phyloP scores from a whole-genome alignment of 2,888 invertebrate genomes.

The Cenopis cana region DNA sequence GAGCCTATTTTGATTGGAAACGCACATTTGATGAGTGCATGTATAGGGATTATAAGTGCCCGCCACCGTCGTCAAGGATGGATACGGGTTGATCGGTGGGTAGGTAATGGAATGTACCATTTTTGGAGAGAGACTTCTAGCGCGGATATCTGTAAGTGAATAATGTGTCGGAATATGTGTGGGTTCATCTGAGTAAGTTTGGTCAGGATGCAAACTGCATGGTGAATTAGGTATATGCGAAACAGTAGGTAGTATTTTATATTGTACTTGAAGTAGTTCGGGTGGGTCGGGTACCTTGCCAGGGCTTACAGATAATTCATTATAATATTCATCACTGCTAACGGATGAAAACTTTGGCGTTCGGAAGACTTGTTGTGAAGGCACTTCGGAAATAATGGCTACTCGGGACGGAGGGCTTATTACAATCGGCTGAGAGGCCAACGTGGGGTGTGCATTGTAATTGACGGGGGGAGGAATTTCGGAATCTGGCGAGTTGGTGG shows the following conservation, averaged over 20 bases:
- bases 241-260: slow-evolving; percentile 74
- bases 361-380: slow-evolving; percentile 71
- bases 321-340: slow-evolving; percentile 63
- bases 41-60: slow-evolving; percentile 81
- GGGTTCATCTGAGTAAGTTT: slow-evolving; percentile 63
- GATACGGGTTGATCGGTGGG: slow-evolving; percentile 78
- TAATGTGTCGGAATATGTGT: slow-evolving; percentile 61
- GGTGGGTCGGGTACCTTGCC: slow-evolving; percentile 70
- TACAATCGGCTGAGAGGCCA: slow-evolving; percentile 48
- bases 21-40: slow-evolving; percentile 68
- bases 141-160: slow-evolving; percentile 71
- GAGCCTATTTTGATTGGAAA: slow-evolving; percentile 60
- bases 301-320: slow-evolving; percentile 72
- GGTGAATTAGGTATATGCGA: slow-evolving; percentile 81
- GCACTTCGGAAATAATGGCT: slow-evolving; percentile 71
- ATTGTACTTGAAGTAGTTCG: slow-evolving; percentile 77
- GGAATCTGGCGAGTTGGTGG: slow-evolving; percentile 73
- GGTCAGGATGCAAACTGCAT: slow-evolving; percentile 76
- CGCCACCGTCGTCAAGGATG: slow-evolving; percentile 79
- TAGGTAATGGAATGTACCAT: slow-evolving; percentile 79
- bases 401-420: slow-evolving; percentile 54
- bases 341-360: slow-evolving; percentile 59
- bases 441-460: slow-evolving; percentile 72
- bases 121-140: slow-evolving; percentile 63
- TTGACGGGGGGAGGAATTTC: slow-evolving; percentile 80